Evolutionary conservation across 2,797 vertebrate species (phyloP).

Genomic region (Sebastes nivosus): DNA sequence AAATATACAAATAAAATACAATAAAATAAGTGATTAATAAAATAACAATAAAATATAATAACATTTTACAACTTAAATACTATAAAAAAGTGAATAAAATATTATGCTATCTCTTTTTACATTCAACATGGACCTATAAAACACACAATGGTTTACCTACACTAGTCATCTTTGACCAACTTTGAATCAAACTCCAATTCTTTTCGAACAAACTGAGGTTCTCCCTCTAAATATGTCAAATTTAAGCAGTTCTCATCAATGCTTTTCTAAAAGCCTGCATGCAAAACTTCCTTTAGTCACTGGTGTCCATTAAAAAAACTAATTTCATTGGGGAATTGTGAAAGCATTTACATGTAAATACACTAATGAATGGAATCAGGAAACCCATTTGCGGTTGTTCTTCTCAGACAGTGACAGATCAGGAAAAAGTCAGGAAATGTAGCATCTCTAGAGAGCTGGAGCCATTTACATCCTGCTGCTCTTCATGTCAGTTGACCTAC

Average conservation of each 20-base stretch:
- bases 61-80: too few species aligned
- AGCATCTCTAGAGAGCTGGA: not conserved
- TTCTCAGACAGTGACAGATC: slow-evolving; percentile 8
- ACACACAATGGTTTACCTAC: not conserved
- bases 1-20: too few species aligned
- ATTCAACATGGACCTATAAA: too few species aligned
- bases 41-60: too few species aligned
- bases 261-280: not conserved
- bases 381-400: slow-evolving; percentile 30
- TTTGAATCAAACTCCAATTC: not conserved
- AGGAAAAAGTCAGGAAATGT: slow-evolving; percentile 28
- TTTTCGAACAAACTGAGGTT: not conserved
- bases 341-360: not conserved
- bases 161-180: not conserved
- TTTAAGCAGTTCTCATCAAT: not conserved
- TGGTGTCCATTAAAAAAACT: not conserved
- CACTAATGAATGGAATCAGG: slow-evolving; percentile 28
- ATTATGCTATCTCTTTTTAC: too few species aligned
- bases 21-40: too few species aligned
- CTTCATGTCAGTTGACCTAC: slow-evolving; percentile 27
- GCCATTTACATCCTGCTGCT: slow-evolving; percentile 7
- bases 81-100: too few species aligned
- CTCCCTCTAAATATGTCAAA: not conserved
- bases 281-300: not conserved
- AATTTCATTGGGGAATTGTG: not conserved